phyloP scores from a whole-genome alignment of 2,113 vertebrate species.

The Suncus etruscus region DNA sequence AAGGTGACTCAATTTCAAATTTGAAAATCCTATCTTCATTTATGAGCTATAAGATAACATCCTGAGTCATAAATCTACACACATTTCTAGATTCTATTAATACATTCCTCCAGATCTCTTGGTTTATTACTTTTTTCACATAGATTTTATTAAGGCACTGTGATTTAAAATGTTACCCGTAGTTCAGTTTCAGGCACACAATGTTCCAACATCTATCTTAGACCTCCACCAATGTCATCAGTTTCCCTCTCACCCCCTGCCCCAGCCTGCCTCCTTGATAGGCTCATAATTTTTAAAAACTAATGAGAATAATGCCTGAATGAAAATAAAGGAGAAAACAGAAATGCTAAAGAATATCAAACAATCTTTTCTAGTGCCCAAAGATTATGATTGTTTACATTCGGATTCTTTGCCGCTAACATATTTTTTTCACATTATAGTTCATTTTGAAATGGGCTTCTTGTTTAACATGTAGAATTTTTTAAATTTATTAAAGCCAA shows the following conservation, averaged over 20 bases:
- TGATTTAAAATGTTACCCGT: background rate
- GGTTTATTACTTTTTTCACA: background rate
- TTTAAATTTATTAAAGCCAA: constrained; percentile 3
- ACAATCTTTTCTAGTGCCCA: background rate
- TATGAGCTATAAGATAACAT: background rate
- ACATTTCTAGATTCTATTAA: constrained; percentile 9
- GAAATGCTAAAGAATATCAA: background rate
- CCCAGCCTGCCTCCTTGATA: too few relatives aligned
- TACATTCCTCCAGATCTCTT: background rate
- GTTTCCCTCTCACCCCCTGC: too few relatives aligned
- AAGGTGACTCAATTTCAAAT: background rate
- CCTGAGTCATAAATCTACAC: background rate
- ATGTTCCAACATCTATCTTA: too few relatives aligned
- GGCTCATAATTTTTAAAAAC: constrained; percentile 6
- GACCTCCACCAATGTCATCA: too few relatives aligned
- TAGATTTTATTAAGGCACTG: too few relatives aligned
- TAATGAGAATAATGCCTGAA: background rate
- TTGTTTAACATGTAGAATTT: background rate
- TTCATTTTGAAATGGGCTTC: background rate
- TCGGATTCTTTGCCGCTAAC: background rate
- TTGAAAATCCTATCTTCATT: background rate
- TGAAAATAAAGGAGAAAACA: constrained; percentile 19
- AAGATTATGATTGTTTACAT: background rate
- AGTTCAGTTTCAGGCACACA: too few relatives aligned
- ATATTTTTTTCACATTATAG: background rate